These are phyloP conservation scores for Squalus acanthias DNA, from an alignment of 2,797 vertebrate genomes.

Conservation along the genomic window DNA sequence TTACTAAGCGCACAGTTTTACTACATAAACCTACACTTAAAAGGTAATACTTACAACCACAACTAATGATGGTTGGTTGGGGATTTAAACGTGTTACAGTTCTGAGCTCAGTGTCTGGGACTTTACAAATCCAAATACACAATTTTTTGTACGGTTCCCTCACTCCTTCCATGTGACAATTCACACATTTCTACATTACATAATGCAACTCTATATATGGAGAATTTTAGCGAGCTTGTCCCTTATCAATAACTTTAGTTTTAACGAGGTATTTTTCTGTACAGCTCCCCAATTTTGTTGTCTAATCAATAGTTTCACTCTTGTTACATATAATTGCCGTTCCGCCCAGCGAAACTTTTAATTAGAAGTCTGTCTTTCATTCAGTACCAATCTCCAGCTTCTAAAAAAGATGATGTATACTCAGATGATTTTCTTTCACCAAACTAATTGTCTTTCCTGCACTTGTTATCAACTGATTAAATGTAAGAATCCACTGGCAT, in stretches of 20 bases:
- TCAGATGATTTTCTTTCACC: too few species aligned
- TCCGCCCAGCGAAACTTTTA: neutral
- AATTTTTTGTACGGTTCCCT: neutral
- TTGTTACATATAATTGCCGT: too few species aligned
- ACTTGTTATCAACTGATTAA: too few species aligned
- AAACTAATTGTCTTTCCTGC: too few species aligned
- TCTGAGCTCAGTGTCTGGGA: neutral
- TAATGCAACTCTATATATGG: neutral
- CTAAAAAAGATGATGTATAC: neutral
- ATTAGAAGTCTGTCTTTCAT: neutral
- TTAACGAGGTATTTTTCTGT: neutral
- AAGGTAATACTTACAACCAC: neutral
- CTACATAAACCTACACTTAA: neutral
- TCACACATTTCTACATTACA: neutral
- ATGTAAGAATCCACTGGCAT: neutral
- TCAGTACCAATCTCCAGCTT: neutral
- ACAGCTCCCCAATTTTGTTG: neutral
- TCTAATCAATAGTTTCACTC: neutral
- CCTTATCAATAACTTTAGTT: neutral
- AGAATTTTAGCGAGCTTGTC: neutral
- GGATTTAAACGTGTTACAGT: neutral
- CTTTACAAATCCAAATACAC: neutral
- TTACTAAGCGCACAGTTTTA: neutral
- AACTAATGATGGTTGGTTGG: neutral
- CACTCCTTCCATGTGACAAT: neutral